Conservation (phyloP, 2,113 vertebrate species). For the Furnarius figulus region DNA sequence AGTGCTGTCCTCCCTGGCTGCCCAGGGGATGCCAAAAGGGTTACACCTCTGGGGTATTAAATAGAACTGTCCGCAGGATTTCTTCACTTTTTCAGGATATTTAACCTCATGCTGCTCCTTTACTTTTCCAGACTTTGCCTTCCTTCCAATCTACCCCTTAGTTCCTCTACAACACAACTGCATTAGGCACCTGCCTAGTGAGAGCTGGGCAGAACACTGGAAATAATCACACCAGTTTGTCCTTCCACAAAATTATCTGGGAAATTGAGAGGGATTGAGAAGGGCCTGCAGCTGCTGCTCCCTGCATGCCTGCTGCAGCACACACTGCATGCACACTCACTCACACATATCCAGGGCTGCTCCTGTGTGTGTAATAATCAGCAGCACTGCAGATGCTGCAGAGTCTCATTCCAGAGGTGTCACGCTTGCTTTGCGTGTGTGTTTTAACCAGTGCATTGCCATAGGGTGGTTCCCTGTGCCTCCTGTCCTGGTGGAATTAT, state of each 20-base stretch:
- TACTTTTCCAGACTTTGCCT: neutral
- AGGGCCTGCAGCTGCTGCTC: neutral
- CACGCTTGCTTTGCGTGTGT: accelerated
- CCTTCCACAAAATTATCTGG: neutral
- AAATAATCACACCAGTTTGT: neutral
- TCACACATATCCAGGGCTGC: neutral
- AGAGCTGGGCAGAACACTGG: neutral
- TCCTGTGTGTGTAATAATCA: accelerated
- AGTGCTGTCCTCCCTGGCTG: neutral
- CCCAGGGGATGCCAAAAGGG: neutral
- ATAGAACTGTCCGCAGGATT: neutral
- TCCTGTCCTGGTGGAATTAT: neutral
- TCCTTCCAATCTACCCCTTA: neutral
- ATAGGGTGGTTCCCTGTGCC: neutral
- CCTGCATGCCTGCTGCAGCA: neutral
- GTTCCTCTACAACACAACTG: neutral
- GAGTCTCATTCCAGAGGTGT: neutral
- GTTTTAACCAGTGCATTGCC: neutral
- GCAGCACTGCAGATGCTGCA: neutral
- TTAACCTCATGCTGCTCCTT: neutral
- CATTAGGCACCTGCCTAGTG: neutral
- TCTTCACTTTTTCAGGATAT: neutral
- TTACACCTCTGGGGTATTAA: neutral
- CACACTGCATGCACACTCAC: accelerated
- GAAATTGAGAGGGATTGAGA: neutral